These are phyloP conservation scores for Zonitis immaculata DNA, from an alignment of 2,888 invertebrate genomes.

Conservation along the genomic window DNA sequence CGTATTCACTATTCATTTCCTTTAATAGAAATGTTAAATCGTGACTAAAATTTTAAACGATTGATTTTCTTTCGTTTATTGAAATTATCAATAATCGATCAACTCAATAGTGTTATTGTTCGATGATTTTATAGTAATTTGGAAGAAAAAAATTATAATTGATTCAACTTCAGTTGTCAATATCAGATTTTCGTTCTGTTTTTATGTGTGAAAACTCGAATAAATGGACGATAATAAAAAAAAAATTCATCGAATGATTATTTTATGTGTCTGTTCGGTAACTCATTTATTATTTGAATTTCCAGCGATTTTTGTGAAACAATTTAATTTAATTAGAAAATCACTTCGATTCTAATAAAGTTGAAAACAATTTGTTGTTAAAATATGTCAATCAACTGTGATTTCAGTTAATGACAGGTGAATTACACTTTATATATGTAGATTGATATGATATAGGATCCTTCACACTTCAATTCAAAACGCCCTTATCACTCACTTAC, in stretches of 20 bases:
- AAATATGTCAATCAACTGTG: slow-evolving; percentile 22
- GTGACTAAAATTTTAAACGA: slow-evolving; percentile 12
- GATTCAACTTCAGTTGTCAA: slow-evolving; percentile 13
- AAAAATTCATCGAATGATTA: slow-evolving; percentile 14
- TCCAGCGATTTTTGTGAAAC: slow-evolving; percentile 14
- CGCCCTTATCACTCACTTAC: slow-evolving; percentile 12
- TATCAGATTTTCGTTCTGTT: too few species aligned
- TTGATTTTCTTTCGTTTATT: slow-evolving; percentile 12
- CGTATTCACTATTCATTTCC: slow-evolving; percentile 18
- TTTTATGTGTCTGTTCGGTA: slow-evolving; percentile 12
- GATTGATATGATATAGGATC: slow-evolving; percentile 19
- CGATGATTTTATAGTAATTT: background rate
- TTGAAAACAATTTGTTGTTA: slow-evolving; percentile 19
- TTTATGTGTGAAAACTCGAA: too few species aligned
- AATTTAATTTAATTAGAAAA: slow-evolving; percentile 25
- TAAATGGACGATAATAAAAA: too few species aligned
- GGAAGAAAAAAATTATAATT: slow-evolving; percentile 3
- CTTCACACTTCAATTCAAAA: slow-evolving; percentile 18
- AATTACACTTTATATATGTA: slow-evolving; percentile 18
- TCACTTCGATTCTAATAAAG: slow-evolving; percentile 15
- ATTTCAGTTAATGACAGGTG: slow-evolving; percentile 26
- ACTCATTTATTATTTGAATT: slow-evolving; percentile 12
- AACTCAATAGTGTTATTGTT: background rate
- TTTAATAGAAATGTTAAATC: slow-evolving; percentile 10
- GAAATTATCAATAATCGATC: background rate